Evolutionary conservation across 2,797 vertebrate genomes (phyloP), one percentile per base, ranked within the genome.

Genomic region (Heterohyrax brucei): DNA sequence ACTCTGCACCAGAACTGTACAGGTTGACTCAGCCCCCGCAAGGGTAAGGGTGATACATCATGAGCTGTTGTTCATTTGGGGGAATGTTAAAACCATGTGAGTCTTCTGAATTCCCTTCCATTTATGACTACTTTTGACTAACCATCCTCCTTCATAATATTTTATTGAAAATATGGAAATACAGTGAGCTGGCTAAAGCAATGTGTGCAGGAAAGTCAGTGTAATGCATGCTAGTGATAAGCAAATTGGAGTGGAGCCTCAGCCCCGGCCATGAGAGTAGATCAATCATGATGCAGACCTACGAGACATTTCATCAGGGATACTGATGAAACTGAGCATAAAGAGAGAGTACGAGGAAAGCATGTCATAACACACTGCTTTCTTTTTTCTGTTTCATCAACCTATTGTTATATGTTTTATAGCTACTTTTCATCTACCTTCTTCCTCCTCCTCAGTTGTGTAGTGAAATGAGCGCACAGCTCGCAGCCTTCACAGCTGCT

Each of bases 131-230:
- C 56, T 62, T 89, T 12, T 76, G 33, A 87, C 24, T 68, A 89
- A 92, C 50, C 24, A 75, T 7, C 13, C 48, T 68, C 16, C 46
- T 66, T 73, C 86, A 59, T 8, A 94, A 62, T 28, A 62, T 48
- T 85, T 89, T 66, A 85, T 46, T 80, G 72, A 90, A 96, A 95
- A 87, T 30, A 72, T 0, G 4, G 72, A 39, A 76, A 64, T 7
- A 44, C 18, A 39, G 8, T 16, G 8, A 80, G 18, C 16, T 50
- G 59, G n/a, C 22, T 48, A 2, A 5, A 62, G 39, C 28, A 46
- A 28, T 61, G 28, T 7, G 26, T 22, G 61, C 10, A 10, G 39
- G 39, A 39, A 92, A 68, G 61, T 77, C n/a, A 56, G n/a, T 39
- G 6, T 44, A 80, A 28, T 26, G 14, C 46, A 24, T 78, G 66